Conservation (phyloP, 1,140 invertebrate species). For the Drosophila pachea region DNA sequence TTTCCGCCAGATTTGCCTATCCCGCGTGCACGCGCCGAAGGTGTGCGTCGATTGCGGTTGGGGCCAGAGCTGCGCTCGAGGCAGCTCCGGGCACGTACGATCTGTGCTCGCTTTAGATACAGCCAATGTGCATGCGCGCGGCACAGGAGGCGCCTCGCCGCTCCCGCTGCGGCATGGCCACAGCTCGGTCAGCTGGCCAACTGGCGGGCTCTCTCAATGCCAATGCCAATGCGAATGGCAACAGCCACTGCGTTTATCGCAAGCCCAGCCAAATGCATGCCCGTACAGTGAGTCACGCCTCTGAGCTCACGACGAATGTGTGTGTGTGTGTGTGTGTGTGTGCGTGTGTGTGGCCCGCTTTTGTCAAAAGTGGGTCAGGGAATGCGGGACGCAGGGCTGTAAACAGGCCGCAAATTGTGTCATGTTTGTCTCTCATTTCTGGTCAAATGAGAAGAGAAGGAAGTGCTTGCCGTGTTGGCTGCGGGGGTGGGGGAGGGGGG, state of each 20-base stretch:
- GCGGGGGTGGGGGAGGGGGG: too few species aligned
- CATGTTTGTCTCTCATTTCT: conserved; percentile 46
- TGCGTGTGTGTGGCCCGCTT: neutral
- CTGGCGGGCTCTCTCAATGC: neutral
- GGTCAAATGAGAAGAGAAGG: too few species aligned
- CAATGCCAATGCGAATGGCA: conserved; percentile 45
- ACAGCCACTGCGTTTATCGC: conserved; percentile 24
- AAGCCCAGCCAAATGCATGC: conserved; percentile 27
- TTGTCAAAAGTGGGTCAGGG: neutral
- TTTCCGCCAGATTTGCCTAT: neutral
- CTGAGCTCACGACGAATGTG: neutral
- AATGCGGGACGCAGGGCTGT: neutral
- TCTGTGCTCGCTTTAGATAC: conserved; percentile 8
- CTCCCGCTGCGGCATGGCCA: too few species aligned
- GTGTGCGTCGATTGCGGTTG: conserved; percentile 17
- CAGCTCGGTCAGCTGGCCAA: too few species aligned
- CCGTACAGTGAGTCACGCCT: conserved; percentile 22
- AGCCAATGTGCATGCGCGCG: conserved; percentile 7
- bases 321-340: neutral
- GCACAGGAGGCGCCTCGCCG: too few species aligned
- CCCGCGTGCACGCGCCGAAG: conserved; percentile 16
- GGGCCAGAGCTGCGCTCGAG: conserved; percentile 21
- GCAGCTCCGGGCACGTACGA: conserved; percentile 38
- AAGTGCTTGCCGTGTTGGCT: too few species aligned
- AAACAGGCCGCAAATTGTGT: conserved; percentile 32